Evolutionary conservation across 1,140 invertebrate genomes (phyloP).

Genomic region (Pantala flavescens): DNA sequence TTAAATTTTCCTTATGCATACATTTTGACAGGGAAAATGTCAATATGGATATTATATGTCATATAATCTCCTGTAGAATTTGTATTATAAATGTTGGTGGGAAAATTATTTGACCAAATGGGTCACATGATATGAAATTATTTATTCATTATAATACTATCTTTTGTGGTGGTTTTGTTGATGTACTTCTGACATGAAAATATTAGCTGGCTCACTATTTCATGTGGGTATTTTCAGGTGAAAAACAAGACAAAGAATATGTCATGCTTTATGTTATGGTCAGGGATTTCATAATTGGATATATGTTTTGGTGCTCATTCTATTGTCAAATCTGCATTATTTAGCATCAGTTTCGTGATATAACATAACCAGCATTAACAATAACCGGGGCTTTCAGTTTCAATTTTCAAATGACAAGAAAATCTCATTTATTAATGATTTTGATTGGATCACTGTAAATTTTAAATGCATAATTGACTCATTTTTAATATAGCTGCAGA

Average conservation of each 20-base stretch:
- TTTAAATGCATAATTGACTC: too few species aligned
- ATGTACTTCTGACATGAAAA: slow-evolving; percentile 6
- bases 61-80: slow-evolving; percentile 1
- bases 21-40: slow-evolving; percentile 1
- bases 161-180: slow-evolving; percentile 5
- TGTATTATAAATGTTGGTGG: slow-evolving; percentile 3
- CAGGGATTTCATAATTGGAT: not conserved
- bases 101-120: not conserved
- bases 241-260: not conserved
- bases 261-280: not conserved
- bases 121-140: not conserved
- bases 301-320: not conserved
- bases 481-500: too few species aligned
- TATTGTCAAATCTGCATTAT: not conserved
- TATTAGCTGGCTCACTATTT: not conserved
- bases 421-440: too few species aligned
- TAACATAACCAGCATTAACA: too few species aligned
- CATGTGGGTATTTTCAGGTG: not conserved
- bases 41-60: slow-evolving; percentile 10
- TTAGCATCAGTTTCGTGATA: too few species aligned
- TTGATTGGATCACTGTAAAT: too few species aligned
- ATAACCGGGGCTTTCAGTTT: too few species aligned
- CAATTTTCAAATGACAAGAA: too few species aligned
- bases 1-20: slow-evolving; percentile 6
- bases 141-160: not conserved